Evolutionary conservation across 2,888 invertebrate species (phyloP), one percentile per base, ranked within the genome.

Genomic region (Allygus modestus): DNA sequence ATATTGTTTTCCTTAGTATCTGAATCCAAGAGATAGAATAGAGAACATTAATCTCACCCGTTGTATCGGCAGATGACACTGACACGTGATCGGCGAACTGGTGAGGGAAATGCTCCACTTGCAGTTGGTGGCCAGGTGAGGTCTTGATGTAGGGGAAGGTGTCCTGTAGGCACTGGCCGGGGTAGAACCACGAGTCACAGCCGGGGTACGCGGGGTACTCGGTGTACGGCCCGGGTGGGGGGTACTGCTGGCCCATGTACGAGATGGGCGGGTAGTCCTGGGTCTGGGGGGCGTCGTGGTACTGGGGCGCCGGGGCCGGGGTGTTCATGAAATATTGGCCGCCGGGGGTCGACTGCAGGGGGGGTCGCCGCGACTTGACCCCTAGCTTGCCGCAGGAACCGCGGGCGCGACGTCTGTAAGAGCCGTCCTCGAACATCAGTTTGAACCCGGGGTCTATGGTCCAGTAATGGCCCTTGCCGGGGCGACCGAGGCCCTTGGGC

Each of bases 381-480:
- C 97, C 97, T 88, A 97, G 96, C 91, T 98, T 98, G 88, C 98
- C 93, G 33, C 98, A 93, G 91, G 98, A 99, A 0, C 99, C 99
- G 5, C 99, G 93, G 0, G 99, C 99, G 58, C 99, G 92, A 75
- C 99, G 92, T 54, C 99, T 92, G 90, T 96, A 96, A 51, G 98
- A 98, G 0, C 99, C 99, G 90, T 99, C 99, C 90, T 99, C 98
- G 90, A 99, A 98, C 97, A 99, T 97, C 89, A 96, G 97, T 90
- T 99, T 98, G 37, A 97, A 97, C 0, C 96, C 95, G 0, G 98
- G 98, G 89, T 99, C 98, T 83, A 99, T 97, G 54, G 98, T 98
- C 99, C 99, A 99, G 91, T 98, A 99, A 90, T 99, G 99, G 0
- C 99, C 99, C 89, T 99, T 99, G 0, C 98, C 98, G 0, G 98